phyloP scores from a whole-genome alignment of 2,113 vertebrate species.

The Pipa parva region DNA sequence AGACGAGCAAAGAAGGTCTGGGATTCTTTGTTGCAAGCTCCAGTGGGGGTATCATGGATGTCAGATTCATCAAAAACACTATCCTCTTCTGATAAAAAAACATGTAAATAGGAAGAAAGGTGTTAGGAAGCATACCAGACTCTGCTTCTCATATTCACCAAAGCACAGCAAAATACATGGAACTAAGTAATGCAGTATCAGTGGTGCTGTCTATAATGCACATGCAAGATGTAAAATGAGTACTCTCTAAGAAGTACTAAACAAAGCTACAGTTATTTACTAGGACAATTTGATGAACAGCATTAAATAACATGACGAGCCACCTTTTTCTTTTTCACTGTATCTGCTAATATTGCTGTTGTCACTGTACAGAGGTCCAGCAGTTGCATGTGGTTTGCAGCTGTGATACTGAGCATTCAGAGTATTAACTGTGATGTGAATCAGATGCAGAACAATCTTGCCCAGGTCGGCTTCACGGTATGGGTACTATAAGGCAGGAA shows the following conservation, averaged over 20 bases:
- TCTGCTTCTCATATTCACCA: background rate
- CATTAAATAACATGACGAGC: no score
- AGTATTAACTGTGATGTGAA: conserved; percentile 96
- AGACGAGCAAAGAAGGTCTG: conserved; percentile 98
- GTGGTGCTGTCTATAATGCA: no score
- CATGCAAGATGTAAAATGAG: no score
- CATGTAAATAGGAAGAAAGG: conserved; percentile 48
- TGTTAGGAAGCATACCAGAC: no score
- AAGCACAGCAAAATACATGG: background rate
- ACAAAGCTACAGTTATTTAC: no score
- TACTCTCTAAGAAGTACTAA: no score
- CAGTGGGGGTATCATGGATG: conserved; percentile 95
- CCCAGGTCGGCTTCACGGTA: conserved; percentile 95
- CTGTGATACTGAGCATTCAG: conserved; percentile 97
- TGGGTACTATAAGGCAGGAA: conserved; percentile 75
- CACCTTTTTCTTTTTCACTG: conserved; percentile 98
- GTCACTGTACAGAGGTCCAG: conserved; percentile 94
- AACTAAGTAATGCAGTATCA: no score
- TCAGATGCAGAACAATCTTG: conserved; percentile 91
- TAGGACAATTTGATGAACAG: no score
- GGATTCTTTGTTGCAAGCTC: conserved; percentile 92
- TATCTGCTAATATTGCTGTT: conserved; percentile 97
- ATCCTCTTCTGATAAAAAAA: conserved; percentile 84
- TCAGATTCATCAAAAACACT: conserved; percentile 99
- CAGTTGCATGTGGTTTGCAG: conserved; percentile 90